Evolutionary conservation across 2,888 invertebrate genomes (phyloP), one percentile per base, ranked within the genome.

Genomic region (Acleris laterana): DNA sequence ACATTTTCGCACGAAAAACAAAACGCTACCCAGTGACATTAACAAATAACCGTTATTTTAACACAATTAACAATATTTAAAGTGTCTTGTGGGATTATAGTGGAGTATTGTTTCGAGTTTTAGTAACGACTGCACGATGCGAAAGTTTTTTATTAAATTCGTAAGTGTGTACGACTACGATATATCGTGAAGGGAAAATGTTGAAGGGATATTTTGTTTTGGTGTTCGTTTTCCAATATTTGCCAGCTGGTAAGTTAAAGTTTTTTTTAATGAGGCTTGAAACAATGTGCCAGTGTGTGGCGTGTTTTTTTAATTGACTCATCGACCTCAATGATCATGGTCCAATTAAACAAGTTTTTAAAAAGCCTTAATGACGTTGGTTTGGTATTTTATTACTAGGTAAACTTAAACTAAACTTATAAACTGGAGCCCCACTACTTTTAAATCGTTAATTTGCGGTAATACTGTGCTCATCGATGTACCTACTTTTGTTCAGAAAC

Each of bases 191-290:
- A 85, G 75, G 78, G 80, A 92, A 85, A 84, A 92, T 92, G 92
- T 87, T 91, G 79, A 89, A 83, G 79, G 89, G 85, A 83, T 84
- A 83, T 70, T 71, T 89, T 77, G 82, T 86, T 85, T 80, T 76
- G 75, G 86, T 72, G 75, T 88, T 73, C 32, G 74, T 87, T 72
- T 76, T 85, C 67, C 79, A 85, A 70, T 74, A 82, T 78, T 78
- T 89, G 74, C 83, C 84, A 69, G 77, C 78, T 70, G 90, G 90
- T 91, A 74, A 89, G 90, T 82, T 73, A 42, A 17, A 57, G 69
- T 55, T 55, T 60, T 65, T 61, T 50, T 55, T 20, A 55, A 56
- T 25, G 13, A 11, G 46, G n/a, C 20, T 16, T 48, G 38, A n/a
- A 42, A 55, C 19, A 44, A 59, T 32, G 13, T 55, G 53, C 32